Evolutionary conservation across 2,888 invertebrate species (phyloP), one percentile per base, ranked within the genome.

Genomic region (Malthinus flaveolus): DNA sequence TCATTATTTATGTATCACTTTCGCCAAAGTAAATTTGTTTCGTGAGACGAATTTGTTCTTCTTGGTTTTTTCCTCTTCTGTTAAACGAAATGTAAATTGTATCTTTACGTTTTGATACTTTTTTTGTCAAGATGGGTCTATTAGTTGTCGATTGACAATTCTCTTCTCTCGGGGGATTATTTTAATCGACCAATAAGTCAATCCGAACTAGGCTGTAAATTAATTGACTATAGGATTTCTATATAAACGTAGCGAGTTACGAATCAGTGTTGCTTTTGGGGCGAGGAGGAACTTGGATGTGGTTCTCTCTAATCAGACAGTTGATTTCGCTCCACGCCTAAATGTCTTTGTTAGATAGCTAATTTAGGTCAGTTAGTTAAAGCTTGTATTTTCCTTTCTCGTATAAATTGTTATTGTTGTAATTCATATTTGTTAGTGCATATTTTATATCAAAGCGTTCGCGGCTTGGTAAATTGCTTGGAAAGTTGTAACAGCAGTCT

Each of bases 131-230:
- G 46, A 55, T 53, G 37, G 23, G 42, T 54, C 49, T 54, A 56
- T 63, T 63, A 57, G 42, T 32, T 49, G 49, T 42, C 46, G 56
- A 57, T 31, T 57, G 57, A 56, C 52, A 36, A 35, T 31, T 23
- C 5, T 23, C 12, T 32, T 36, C 35, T 53, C 37, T 51, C 8
- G n/a, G n/a, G 39, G 48, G 53, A 51, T 47, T 34, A 36, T 55
- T 60, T 58, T 66, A 64, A 66, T 66, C 64, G 64, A 56, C 59
- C 5, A 59, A 62, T 66, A 63, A 66, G 62, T 66, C 66, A 66
- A 64, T 58, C 61, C 58, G 60, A 63, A 65, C 65, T 66, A 66
- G 54, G 58, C 54, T 37, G 57, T 46, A 60, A 63, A 66, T 62
- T 66, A 63, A 66, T 64, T 66, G 62, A 57, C 60, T 44, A 5